These are phyloP conservation scores for Laterallus jamaicensis DNA, from an alignment of 2,113 vertebrate species.

Conservation along the genomic window DNA sequence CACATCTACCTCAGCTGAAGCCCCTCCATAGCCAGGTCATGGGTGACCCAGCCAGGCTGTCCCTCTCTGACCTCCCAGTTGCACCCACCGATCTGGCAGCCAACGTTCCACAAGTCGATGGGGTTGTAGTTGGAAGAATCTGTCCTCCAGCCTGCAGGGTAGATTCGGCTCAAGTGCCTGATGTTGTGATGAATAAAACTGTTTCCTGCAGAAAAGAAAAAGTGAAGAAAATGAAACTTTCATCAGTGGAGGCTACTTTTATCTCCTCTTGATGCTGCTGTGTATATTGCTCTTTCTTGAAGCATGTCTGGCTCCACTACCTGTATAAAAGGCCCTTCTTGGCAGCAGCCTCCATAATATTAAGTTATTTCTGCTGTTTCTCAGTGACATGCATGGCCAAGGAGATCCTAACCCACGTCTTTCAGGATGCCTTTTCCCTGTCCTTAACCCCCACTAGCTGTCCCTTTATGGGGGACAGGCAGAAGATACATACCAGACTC, in stretches of 20 bases:
- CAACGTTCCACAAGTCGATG: constrained; percentile 89
- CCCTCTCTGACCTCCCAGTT: neutral
- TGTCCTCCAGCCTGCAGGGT: constrained; percentile 90
- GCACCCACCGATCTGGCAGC: constrained; percentile 91
- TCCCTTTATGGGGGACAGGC: neutral
- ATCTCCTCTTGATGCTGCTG: neutral
- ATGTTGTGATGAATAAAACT: constrained; percentile 86
- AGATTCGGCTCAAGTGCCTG: constrained; percentile 90
- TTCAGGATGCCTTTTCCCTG: neutral
- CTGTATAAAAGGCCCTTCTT: neutral
- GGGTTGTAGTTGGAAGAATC: constrained; percentile 96
- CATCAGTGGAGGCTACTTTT: neutral
- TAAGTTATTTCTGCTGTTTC: neutral
- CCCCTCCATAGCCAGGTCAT: neutral
- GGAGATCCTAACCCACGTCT: neutral
- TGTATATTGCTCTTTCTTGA: neutral
- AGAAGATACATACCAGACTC: constrained; percentile 78
- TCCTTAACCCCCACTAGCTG: neutral
- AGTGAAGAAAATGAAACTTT: neutral
- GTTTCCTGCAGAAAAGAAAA: constrained; percentile 66
- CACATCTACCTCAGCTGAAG: neutral
- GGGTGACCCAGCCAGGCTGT: neutral
- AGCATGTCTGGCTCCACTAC: neutral
- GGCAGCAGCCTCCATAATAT: neutral
- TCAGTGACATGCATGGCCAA: neutral